Evolutionary conservation across 1,140 invertebrate species (phyloP).

Genomic region (Piezodorus guildinii): DNA sequence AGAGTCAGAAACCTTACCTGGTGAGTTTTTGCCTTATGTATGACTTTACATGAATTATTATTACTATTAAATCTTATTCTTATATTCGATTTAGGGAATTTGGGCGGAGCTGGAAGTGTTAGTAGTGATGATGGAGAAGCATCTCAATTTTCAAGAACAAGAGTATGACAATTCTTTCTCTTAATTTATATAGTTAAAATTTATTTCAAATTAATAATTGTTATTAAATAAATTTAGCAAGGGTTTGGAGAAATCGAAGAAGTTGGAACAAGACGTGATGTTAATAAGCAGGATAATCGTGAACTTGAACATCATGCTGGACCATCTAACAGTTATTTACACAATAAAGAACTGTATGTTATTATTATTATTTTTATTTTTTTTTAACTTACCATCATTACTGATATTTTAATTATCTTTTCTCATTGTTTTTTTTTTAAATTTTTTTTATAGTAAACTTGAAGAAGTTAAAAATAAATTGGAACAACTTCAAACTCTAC

Average conservation of each 20-base stretch:
- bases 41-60: background rate
- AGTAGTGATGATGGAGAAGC: slow-evolving; percentile 22
- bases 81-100: background rate
- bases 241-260: slow-evolving; percentile 11
- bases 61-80: background rate
- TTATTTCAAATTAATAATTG: background rate
- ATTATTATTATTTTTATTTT: background rate
- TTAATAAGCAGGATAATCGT: slow-evolving; percentile 22
- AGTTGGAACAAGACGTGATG: slow-evolving; percentile 9
- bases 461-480: slow-evolving; percentile 24
- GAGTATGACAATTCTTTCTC: background rate
- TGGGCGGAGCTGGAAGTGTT: slow-evolving; percentile 18
- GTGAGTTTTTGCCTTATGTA: background rate
- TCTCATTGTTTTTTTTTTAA: background rate
- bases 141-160: slow-evolving; percentile 1
- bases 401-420: background rate
- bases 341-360: slow-evolving; percentile 24
- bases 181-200: background rate
- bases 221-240: slow-evolving; percentile 1
- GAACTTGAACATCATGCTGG: slow-evolving; percentile 16
- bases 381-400: background rate
- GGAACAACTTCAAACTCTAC: slow-evolving; percentile 23
- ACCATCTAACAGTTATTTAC: background rate
- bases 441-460: slow-evolving; percentile 21
- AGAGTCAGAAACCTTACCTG: slow-evolving; percentile 18